Percentiles rank a stretch among this genome's conserved stretches.
These are phyloP conservation scores for Cheilosia vernalis DNA, from an alignment of 2,888 invertebrate genomes.

Conservation along the genomic window DNA sequence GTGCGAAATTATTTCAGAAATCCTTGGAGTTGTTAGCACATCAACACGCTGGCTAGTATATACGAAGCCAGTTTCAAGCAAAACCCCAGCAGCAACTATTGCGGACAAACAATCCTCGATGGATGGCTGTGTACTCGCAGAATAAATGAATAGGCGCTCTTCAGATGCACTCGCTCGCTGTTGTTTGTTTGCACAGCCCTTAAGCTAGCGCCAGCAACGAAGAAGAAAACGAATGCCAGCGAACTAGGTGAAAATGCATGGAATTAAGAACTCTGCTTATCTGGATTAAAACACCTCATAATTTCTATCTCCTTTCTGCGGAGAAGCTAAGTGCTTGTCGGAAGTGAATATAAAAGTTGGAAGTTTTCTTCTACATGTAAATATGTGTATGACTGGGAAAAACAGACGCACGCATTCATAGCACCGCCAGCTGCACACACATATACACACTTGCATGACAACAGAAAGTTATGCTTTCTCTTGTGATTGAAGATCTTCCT, in stretches of 20 bases:
- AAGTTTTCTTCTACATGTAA: conserved; percentile 21
- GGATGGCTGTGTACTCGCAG: conserved; percentile 30
- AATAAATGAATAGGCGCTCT: conserved; percentile 55
- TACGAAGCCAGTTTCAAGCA: background rate
- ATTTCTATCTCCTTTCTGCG: conserved; percentile 63
- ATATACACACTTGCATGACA: conserved; percentile 31
- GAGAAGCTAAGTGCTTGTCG: conserved; percentile 72
- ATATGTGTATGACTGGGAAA: background rate
- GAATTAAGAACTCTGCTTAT: conserved; percentile 70
- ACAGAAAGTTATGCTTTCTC: conserved; percentile 40
- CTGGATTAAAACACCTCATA: conserved; percentile 73
- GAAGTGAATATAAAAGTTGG: conserved; percentile 70
- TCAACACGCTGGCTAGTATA: conserved; percentile 11
- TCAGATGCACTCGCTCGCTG: background rate
- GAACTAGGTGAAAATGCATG: conserved; percentile 65
- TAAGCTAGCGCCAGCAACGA: conserved; percentile 5
- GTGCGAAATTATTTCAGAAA: conserved; percentile 50
- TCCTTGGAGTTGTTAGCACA: conserved; percentile 20
- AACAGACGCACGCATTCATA: conserved; percentile 2
- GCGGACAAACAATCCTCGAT: conserved; percentile 50
- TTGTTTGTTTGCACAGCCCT: conserved; percentile 38
- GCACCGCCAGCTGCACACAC: background rate
- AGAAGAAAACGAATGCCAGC: conserved; percentile 23
- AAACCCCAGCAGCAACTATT: conserved; percentile 8
- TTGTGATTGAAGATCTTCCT: conserved; percentile 31